These are phyloP conservation scores for Lacerta bilineata DNA, from an alignment of 2,797 vertebrate genomes.

Conservation along the genomic window DNA sequence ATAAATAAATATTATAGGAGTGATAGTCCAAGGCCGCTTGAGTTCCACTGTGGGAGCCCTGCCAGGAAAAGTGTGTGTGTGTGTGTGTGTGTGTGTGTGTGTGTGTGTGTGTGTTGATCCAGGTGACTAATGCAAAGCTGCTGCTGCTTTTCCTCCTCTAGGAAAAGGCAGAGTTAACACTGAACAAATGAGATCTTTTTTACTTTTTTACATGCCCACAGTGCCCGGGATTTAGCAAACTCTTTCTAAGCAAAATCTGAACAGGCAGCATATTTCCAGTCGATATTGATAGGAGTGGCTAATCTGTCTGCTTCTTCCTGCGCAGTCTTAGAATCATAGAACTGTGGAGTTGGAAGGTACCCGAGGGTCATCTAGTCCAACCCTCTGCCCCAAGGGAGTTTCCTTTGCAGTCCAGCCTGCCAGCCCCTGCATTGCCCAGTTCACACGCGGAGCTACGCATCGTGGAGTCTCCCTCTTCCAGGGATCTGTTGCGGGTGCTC, in stretches of 20 bases:
- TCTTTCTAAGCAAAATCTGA: too few species aligned
- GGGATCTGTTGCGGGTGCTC: too few species aligned
- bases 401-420: too few species aligned
- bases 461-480: too few species aligned
- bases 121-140: background rate
- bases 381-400: too few species aligned
- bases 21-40: slow-evolving; percentile 22
- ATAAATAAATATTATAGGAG: slow-evolving; percentile 58
- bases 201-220: background rate
- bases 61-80: slow-evolving; percentile 25
- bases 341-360: background rate
- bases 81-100: background rate
- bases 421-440: too few species aligned
- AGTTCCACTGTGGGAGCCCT: slow-evolving; percentile 33
- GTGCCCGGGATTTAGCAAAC: background rate
- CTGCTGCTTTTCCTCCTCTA: background rate
- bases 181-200: background rate
- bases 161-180: background rate
- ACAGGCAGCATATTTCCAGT: too few species aligned
- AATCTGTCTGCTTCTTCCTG: too few species aligned
- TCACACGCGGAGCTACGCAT: too few species aligned
- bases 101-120: background rate
- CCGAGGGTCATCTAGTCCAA: too few species aligned
- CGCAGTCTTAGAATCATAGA: background rate
- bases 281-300: too few species aligned